phyloP scores from a whole-genome alignment of 2,113 vertebrate species.

The mouse (Mus musculus) region DNA sequence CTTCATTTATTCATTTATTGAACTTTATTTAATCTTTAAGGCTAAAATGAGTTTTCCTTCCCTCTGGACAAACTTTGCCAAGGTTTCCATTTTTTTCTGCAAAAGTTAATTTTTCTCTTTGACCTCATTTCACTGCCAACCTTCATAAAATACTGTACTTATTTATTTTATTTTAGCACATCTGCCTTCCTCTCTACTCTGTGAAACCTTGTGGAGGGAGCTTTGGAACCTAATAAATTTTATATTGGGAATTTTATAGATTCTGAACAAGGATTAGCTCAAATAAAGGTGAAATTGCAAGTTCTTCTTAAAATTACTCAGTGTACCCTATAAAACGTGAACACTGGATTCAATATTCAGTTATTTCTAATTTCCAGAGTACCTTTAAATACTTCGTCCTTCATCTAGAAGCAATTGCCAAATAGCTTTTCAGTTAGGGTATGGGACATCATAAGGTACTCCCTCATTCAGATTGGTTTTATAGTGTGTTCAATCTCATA shows the following conservation, averaged over 20 bases:
- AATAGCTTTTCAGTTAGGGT: background rate
- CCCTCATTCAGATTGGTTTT: background rate
- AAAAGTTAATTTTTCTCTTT: background rate
- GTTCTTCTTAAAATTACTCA: background rate
- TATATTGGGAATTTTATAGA: background rate
- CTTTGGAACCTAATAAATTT: background rate
- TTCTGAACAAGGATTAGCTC: background rate
- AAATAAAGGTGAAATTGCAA: background rate
- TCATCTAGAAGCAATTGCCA: background rate
- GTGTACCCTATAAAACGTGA: background rate
- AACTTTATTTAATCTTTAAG: background rate
- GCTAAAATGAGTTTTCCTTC: background rate
- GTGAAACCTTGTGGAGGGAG: background rate
- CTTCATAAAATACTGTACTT: background rate
- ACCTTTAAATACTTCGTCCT: background rate
- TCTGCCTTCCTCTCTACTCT: background rate
- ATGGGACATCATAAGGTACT: background rate
- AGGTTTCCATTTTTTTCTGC: background rate
- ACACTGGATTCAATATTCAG: background rate
- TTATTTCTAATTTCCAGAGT: background rate
- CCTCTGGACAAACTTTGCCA: background rate
- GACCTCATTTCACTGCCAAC: background rate
- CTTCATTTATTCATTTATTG: background rate
- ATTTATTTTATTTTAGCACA: background rate
- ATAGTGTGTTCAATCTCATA: background rate